Evolutionary conservation across 2,888 invertebrate genomes (phyloP), one percentile per base, ranked within the genome.

Genomic region (Athalia circularis): DNA sequence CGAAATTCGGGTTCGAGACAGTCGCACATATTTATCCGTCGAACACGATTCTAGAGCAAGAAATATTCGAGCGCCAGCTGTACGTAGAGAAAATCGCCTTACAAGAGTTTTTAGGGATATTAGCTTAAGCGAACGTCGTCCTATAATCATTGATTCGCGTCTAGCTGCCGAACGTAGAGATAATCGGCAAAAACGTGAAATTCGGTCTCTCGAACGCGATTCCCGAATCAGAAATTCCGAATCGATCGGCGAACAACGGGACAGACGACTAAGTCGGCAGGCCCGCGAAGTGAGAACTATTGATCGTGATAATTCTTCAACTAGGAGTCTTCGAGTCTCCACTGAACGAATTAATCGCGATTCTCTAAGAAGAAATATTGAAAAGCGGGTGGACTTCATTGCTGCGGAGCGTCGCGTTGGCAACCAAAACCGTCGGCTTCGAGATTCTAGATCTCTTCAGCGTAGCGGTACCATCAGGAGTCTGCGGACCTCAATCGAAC

Each of bases 41-140:
- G 79, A 79, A 65, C 52, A 29, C 48, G 67, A 67, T 67, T 67
- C 67, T 15, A 45, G 6, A n/a, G 52, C 65, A 67, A 74, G 72
- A 15, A 15, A 64, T 29, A 45, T 45, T n/a, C 64, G 45, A n/a
- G 15, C 47, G 11, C 15, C n/a, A 45, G 64, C 45, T 64, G 43
- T 45, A 64, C 64, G 64, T 9, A 64, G 64, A 11, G 64, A 64
- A 47, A 67, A 6, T 15, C 67, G 67, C 7, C 48, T 29, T 62
- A 29, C 29, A 29, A 29, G 29, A 2, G 29, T 29, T 29, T 29
- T 29, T 29, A 29, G 29, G 29, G 29, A 45, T 77, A 78, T 29
- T 15, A 72, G 67, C 15, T 64, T 70, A 62, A 11, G 74, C 47
- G 74, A 77, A 78, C 80, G 77, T 47, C 80, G 70, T 72, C 65